A percentile compares a stretch with the other conserved stretches of the same genome.
Evolutionary conservation across 2,113 vertebrate genomes (phyloP).

Genomic region (Paralichthys olivaceus): DNA sequence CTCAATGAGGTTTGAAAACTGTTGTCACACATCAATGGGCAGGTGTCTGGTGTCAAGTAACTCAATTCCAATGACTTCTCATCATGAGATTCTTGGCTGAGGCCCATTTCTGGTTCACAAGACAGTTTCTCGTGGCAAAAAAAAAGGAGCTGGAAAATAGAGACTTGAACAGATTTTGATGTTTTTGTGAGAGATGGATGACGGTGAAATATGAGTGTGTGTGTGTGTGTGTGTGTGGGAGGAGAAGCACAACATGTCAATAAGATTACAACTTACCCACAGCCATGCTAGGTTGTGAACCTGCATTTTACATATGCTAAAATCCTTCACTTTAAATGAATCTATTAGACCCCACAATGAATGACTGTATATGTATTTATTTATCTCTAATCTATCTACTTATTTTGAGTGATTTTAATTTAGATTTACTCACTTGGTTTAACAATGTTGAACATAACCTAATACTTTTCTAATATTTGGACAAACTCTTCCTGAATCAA

Average conservation of each 20-base stretch:
- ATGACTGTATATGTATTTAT: neutral
- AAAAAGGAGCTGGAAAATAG: constrained; percentile 24
- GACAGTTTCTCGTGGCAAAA: constrained; percentile 17
- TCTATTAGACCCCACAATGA: neutral
- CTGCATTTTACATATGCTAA: neutral
- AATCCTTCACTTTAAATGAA: neutral
- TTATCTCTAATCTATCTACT: neutral
- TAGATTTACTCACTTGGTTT: no score
- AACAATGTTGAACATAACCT: no score
- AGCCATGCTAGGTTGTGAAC: neutral
- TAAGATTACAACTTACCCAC: neutral
- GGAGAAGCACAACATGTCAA: neutral
- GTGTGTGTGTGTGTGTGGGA: neutral
- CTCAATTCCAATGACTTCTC: constrained; percentile 76
- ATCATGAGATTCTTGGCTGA: constrained; percentile 56
- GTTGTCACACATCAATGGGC: constrained; percentile 75
- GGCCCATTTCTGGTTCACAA: constrained; percentile 51
- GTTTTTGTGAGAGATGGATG: constrained; percentile 27
- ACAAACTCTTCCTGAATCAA: no score
- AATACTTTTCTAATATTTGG: no score
- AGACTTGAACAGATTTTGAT: constrained; percentile 27
- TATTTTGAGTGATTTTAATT: no score
- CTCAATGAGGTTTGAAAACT: constrained; percentile 82
- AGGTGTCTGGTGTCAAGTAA: constrained; percentile 78
- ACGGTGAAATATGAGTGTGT: neutral